phyloP scores from a whole-genome alignment of 1,140 invertebrate species.

The Arctopsyche grandis region DNA sequence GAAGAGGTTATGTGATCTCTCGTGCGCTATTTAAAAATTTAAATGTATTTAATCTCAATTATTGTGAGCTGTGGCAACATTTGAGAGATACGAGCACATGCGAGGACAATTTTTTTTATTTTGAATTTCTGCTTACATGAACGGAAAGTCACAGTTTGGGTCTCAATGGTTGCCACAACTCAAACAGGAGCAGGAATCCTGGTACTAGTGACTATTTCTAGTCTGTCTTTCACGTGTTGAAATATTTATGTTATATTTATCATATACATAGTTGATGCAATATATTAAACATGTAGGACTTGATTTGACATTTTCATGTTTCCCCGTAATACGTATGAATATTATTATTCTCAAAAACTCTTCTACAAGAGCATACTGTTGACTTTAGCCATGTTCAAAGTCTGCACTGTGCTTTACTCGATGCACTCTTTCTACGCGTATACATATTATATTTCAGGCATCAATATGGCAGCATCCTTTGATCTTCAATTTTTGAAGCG shows the following conservation, averaged over 20 bases:
- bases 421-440: background rate
- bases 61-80: conserved; percentile 39
- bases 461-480: conserved; percentile 17
- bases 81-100: background rate
- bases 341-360: conserved; percentile 34
- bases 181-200: conserved; percentile 43
- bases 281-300: conserved; percentile 30
- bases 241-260: conserved; percentile 23
- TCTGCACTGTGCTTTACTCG: background rate
- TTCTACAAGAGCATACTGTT: background rate
- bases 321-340: conserved; percentile 3
- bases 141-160: background rate
- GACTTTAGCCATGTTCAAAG: background rate
- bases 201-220: conserved; percentile 23
- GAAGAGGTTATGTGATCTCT: conserved; percentile 31
- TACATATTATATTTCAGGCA: background rate
- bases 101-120: background rate
- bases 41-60: conserved; percentile 34
- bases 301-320: conserved; percentile 17
- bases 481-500: too few relatives aligned
- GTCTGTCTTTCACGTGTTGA: conserved; percentile 24
- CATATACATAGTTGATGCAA: conserved; percentile 33
- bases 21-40: conserved; percentile 15
- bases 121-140: background rate
- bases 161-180: conserved; percentile 34